phyloP scores from a whole-genome alignment of 2,797 vertebrate species.

The Neostethus bicornis region DNA sequence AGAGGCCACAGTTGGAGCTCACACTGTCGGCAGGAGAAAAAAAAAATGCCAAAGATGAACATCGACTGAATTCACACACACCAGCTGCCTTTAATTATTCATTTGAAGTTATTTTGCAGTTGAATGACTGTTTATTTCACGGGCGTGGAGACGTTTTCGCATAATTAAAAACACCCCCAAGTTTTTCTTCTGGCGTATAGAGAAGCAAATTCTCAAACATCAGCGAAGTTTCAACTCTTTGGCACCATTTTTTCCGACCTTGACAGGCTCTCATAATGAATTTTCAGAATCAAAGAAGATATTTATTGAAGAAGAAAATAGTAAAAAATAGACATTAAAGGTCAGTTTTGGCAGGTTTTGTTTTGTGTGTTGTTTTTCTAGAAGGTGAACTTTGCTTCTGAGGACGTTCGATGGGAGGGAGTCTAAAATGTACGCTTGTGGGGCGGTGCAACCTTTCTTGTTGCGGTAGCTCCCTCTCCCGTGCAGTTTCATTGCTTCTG shows the following conservation, averaged over 20 bases:
- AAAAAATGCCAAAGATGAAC: conserved; percentile 14
- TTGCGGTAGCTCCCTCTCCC: conserved; percentile 14
- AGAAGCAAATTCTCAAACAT: conserved; percentile 15
- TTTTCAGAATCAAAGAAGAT: neutral
- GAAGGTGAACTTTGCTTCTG: neutral
- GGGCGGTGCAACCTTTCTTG: neutral
- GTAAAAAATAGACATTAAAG: neutral
- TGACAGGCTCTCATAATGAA: conserved; percentile 4
- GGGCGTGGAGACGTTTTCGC: conserved; percentile 27
- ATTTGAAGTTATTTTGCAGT: conserved; percentile 34
- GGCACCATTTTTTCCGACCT: conserved; percentile 4
- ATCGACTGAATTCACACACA: conserved; percentile 29
- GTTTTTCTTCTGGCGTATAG: conserved; percentile 2
- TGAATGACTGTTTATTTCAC: conserved; percentile 42
- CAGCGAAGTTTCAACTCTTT: conserved; percentile 10
- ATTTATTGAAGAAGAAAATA: neutral
- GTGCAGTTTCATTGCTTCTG: neutral
- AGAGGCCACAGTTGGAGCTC: neutral
- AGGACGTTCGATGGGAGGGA: neutral
- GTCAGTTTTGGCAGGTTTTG: neutral
- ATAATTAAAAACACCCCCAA: conserved; percentile 20
- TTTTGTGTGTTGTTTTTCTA: neutral
- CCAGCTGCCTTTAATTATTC: conserved; percentile 46
- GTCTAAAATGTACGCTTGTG: neutral
- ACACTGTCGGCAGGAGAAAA: neutral